phyloP scores from a whole-genome alignment of 2,888 invertebrate species.

The Heteromurus nitidus region DNA sequence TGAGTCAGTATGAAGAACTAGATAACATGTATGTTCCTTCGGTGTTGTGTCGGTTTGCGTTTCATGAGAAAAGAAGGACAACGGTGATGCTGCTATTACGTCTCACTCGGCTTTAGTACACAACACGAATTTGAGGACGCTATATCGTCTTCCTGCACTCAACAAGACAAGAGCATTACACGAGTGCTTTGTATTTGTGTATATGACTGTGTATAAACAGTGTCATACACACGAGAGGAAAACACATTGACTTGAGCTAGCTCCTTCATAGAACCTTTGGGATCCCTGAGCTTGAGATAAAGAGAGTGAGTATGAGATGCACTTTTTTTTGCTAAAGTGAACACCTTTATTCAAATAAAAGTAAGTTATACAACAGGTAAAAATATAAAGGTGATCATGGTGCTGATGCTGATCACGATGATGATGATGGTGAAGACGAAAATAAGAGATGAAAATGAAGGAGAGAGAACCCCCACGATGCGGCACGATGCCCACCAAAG shows the following conservation, averaged over 20 bases:
- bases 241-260: not conserved
- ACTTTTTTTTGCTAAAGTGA: constrained; percentile 23
- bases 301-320: not conserved
- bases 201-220: constrained; percentile 7
- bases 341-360: constrained; percentile 25
- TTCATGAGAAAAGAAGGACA: not conserved
- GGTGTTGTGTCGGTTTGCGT: constrained; percentile 38
- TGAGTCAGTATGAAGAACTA: constrained; percentile 4
- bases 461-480: constrained; percentile 73
- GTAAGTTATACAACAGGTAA: constrained; percentile 23
- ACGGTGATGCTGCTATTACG: constrained; percentile 29
- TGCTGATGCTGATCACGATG: constrained; percentile 40
- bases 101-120: not conserved
- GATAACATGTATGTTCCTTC: constrained; percentile 22
- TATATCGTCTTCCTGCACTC: constrained; percentile 1
- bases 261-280: not conserved
- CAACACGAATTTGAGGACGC: not conserved
- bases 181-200: not conserved
- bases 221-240: not conserved
- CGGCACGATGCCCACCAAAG: constrained; percentile 74
- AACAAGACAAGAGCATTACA: not conserved
- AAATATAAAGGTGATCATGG: constrained; percentile 34
- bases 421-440: constrained; percentile 60
- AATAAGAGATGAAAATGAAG: constrained; percentile 62
- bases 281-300: not conserved